Percentiles rank a stretch among this genome's conserved stretches.
These are phyloP conservation scores for Falcunculus frontatus DNA, from an alignment of 2,113 vertebrate species.

Conservation along the genomic window DNA sequence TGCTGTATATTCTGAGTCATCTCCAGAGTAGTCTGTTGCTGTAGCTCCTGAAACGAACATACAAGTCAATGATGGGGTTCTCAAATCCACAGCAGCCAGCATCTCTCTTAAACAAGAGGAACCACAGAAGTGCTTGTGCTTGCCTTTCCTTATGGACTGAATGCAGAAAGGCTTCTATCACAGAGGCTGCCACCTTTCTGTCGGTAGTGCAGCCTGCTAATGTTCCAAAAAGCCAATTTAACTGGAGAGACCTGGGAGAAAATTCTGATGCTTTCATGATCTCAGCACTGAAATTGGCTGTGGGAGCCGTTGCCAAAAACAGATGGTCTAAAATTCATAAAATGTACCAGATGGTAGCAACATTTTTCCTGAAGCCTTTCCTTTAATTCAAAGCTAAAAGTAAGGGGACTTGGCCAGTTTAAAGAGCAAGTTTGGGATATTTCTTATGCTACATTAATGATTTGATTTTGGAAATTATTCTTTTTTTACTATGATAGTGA, in stretches of 20 bases:
- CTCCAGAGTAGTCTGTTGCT: neutral
- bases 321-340: neutral
- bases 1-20: neutral
- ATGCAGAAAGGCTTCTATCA: neutral
- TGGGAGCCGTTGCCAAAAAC: neutral
- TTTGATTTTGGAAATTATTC: neutral
- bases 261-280: neutral
- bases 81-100: neutral
- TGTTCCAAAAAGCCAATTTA: neutral
- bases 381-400: neutral
- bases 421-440: neutral
- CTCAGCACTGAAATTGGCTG: neutral
- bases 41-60: neutral
- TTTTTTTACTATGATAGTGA: neutral
- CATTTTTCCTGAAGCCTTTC: neutral
- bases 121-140: neutral
- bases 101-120: neutral
- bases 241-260: neutral
- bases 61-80: neutral
- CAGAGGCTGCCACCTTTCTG: neutral
- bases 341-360: neutral
- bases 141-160: neutral
- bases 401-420: neutral
- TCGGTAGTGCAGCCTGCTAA: neutral
- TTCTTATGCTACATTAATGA: neutral